Evolutionary conservation across 2,113 vertebrate species (phyloP), one percentile per base, ranked within the genome.

Genomic region (Nansenia antarctica): DNA sequence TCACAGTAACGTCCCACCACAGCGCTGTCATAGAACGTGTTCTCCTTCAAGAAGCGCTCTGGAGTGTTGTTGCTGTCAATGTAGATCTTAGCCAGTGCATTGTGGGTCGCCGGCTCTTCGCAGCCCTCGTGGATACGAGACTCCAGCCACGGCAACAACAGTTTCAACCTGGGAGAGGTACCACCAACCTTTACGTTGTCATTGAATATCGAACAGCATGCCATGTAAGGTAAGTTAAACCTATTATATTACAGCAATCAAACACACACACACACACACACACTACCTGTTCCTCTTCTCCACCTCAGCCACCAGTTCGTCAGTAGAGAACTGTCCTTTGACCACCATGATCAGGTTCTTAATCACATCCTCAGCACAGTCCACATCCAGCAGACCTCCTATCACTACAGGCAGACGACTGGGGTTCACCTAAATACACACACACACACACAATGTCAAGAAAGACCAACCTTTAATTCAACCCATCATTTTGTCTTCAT

Each of bases 361-460:
- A 75, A 98, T 98, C 49, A 96, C 93, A 67, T 98, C 95, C 85
- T 98, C 96, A 24, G 95, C 92, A 82, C 95, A 97, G 76, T 98
- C 96, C 27, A 98, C 95, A 69, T 97, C 95, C 79, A 98, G 82
- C 70, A 98, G 91, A 0, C 96, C 96, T 31, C 96, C 96, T 18
- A 97, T 92, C 8, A 98, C 96, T 62, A 95, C 95, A 1, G 96
- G 95, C 64, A 96, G 90, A 63, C 94, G 92, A 82, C 95, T 96
- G 49, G 95, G 96, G 82, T 98, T 98, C 76, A 98, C 95, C 96
- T 98, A 32, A 14, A 49, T 26, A 52, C 29, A 65, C 54, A 53
- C 45, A 70, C 60, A 57, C 34, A 42, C 15, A 55, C 12, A 34
- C 29, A 31, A n/a, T n/a, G n/a, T n/a, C n/a, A n/a, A n/a, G 29